Percentiles rank a stretch among this genome's conserved stretches.
These are phyloP conservation scores for Pongo pygmaeus DNA, from an alignment of 2,113 vertebrate species.

Conservation along the genomic window DNA sequence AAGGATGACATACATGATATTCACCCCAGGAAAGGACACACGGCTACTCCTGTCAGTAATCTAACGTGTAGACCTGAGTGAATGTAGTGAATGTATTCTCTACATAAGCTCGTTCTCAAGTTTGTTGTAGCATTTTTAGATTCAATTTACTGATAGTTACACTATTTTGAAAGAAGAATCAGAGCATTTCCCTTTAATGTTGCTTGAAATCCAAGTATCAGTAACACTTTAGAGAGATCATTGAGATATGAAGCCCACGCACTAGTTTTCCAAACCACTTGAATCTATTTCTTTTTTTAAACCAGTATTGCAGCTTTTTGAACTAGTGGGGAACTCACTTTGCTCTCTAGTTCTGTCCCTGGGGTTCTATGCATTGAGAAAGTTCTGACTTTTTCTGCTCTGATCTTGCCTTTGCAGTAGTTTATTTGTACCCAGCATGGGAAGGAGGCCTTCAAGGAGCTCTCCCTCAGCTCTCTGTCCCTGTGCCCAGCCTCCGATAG, in stretches of 20 bases:
- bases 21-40: neutral
- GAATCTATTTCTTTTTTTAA: neutral
- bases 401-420: neutral
- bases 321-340: neutral
- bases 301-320: neutral
- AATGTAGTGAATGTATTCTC: neutral
- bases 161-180: neutral
- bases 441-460: neutral
- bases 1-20: neutral
- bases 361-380: neutral
- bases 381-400: neutral
- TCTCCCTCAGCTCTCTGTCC: accelerated
- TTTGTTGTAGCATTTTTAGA: neutral
- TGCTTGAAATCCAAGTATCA: neutral
- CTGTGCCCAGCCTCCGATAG: accelerated
- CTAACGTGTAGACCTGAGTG: neutral
- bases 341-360: neutral
- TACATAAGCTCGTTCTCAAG: neutral
- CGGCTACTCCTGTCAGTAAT: neutral
- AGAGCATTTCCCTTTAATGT: neutral
- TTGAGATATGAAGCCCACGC: neutral
- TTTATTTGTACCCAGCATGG: neutral
- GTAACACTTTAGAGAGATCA: no score
- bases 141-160: neutral
- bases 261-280: neutral